Conservation (phyloP, 2,113 vertebrate genomes). For the Natator depressus region DNA sequence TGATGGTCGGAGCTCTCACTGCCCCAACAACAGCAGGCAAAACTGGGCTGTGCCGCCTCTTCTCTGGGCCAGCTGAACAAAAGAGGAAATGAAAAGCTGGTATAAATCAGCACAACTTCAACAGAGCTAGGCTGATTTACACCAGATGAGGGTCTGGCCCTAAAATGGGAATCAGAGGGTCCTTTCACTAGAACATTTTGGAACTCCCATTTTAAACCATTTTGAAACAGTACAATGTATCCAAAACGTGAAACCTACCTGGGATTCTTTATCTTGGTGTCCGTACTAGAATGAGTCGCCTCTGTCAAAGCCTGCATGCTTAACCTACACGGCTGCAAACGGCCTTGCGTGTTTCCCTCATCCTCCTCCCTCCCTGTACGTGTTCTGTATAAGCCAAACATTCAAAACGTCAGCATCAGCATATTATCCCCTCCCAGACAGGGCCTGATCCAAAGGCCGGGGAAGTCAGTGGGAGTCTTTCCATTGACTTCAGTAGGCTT, state of each 20-base stretch:
- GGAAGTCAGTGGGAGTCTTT: background rate
- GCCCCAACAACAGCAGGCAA: background rate
- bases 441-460: accelerated
- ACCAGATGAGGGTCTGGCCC: background rate
- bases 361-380: background rate
- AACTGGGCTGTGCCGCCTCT: background rate
- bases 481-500: background rate
- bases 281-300: slow-evolving; percentile 32
- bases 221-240: slow-evolving; percentile 18
- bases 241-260: background rate
- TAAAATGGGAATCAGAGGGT: background rate
- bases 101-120: background rate
- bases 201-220: background rate
- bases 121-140: background rate
- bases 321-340: slow-evolving; percentile 1
- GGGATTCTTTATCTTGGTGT: slow-evolving; percentile 48
- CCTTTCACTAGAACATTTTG: background rate
- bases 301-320: background rate
- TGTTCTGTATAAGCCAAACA: accelerated
- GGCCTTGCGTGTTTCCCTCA: background rate
- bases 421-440: accelerated
- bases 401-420: background rate
- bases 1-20: background rate
- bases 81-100: background rate
- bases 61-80: background rate